Conservation (phyloP, 2,797 vertebrate genomes). For the Adrianichthys oophorus region DNA sequence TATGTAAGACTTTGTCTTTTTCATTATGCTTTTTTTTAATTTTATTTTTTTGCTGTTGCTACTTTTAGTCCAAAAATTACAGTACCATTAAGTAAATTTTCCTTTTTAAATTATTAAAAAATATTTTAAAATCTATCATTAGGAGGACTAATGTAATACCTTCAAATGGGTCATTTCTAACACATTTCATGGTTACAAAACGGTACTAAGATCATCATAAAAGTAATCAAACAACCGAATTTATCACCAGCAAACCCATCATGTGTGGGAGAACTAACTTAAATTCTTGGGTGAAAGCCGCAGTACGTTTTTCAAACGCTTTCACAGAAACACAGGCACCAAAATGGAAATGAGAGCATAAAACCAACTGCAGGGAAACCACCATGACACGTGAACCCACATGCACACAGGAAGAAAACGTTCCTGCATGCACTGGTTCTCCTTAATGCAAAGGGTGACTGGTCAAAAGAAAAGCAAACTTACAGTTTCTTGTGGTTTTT, state of each 20-base stretch:
- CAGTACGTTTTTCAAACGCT: neutral
- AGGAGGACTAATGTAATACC: too few relatives aligned
- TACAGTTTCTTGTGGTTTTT: conserved; percentile 81
- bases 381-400: conserved; percentile 15
- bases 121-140: too few relatives aligned
- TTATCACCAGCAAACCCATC: too few relatives aligned
- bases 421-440: neutral
- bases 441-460: conserved; percentile 11
- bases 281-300: too few relatives aligned
- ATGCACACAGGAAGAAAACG: conserved; percentile 6
- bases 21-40: too few relatives aligned
- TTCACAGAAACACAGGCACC: conserved; percentile 7
- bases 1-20: too few relatives aligned
- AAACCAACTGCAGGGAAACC: conserved; percentile 31
- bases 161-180: too few relatives aligned
- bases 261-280: too few relatives aligned
- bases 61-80: too few relatives aligned
- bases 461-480: conserved; percentile 22
- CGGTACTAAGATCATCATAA: neutral
- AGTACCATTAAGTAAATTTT: too few relatives aligned
- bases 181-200: neutral
- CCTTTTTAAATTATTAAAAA: too few relatives aligned
- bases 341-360: conserved; percentile 26
- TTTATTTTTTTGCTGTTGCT: too few relatives aligned
- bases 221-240: neutral